Base-by-base conservation (phyloP, 1,140 invertebrate species). In the Elymnias hypermnestra region DNA sequence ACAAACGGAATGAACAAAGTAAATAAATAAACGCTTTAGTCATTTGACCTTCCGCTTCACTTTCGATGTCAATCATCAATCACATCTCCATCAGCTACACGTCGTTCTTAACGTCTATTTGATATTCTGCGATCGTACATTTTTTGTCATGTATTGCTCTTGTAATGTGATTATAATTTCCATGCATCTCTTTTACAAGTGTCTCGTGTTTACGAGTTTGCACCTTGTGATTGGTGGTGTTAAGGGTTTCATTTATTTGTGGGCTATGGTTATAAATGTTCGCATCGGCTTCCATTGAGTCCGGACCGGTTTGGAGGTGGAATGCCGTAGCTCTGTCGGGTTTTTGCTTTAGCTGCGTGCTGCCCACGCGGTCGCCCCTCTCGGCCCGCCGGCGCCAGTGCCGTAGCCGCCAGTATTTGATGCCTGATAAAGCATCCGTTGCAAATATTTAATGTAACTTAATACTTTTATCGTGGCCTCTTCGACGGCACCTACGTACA, bases 81-180 rank as follows among this genome's bases (percentile, higher is more conserved):
- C 60, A 52, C 14, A 51, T 53, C 33, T 37, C 38, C 39, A 46
- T 41, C 33, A 25, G 40, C 43, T 29, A 43, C 36, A 53, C 44
- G 59, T 62, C 47, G 43, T 59, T 49, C 39, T 54, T 39, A 62
- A 56, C 48, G 46, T 59, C 49, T 55, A 54, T 72, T 66, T 73
- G 55, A 62, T 71, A 74, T 72, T 74, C 61, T 53, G 62, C 67
- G 55, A 75, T 70, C 58, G 62, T 70, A 68, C 57, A 72, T 66
- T 58, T 73, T 74, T 79, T 76, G 57, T 74, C 41, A 64, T 41
- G 50, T 57, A 68, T 67, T 69, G 61, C 64, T 63, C 36, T 53
- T 60, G 58, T 70, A 72, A 75, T 76, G 67, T 65, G 63, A 74
- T 76, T 68, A 75, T 70, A 74, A 74, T 76, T 68, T 66, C 61